Base-by-base conservation (phyloP, 1,140 invertebrate species). In the Diorhabda carinulata region DNA sequence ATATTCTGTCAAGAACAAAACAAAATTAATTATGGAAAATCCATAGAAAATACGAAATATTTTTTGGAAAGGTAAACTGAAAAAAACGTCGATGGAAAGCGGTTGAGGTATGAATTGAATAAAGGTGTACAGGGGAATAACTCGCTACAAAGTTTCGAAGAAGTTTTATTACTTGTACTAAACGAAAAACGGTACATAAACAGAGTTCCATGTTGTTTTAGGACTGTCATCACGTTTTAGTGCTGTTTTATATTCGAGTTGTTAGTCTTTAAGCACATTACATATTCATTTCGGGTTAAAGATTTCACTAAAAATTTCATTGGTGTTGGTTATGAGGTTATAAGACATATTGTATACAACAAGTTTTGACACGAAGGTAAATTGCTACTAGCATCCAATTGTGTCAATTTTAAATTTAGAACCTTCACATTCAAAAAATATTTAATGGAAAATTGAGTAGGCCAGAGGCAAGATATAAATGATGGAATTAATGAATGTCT, bases 161-260 rank as follows among this genome's bases (percentile, higher is more conserved):
- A 52, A 52, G 47, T 52, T 52, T 8, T 52, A 52, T 52, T 8
- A n/a, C 47, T 52, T n/a, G 47, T 52, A 52, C 47, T 52, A 52
- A 52, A 52, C 47, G 47, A n/a, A 52, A 52, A 52, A 52, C 47
- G 47, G 47, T 52, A 52, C 47, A n/a, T 52, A 52, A 52, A 52
- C 47, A n/a, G n/a, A 52, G 47, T 52, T 52, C 47, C 2, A 52
- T 52, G 47, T 52, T 52, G 47, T 52, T 52, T 52, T 52, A 52
- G 3, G 47, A 52, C 47, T 52, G n/a, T 6, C 47, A 52, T 52
- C n/a, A 8, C 6, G 6, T 52, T 52, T 52, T 52, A 52, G 6
- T 52, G 47, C 47, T 52, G 6, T 52, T 52, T 52, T 52, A 52
- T 52, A 52, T 52, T 52, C 47, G 6, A 52, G 47, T 52, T 52